Conservation (phyloP, 1,140 invertebrate species). For the Metopolophium dirhodum region DNA sequence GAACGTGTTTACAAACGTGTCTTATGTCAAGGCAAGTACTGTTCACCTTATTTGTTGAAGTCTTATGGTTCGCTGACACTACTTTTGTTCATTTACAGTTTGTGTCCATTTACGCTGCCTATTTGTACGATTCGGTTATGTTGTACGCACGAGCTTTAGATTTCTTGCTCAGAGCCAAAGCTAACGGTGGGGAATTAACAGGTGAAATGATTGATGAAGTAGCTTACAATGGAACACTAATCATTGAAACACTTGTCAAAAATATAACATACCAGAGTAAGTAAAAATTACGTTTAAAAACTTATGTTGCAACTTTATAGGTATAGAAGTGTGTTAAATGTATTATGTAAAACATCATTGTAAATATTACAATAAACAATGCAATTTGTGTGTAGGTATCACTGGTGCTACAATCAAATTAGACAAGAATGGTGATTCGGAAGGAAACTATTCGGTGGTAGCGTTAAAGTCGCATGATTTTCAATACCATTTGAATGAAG, state of each 20-base stretch:
- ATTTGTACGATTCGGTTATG: constrained; percentile 94
- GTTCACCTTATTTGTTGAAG: neutral
- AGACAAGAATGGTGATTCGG: constrained; percentile 91
- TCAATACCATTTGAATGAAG: constrained; percentile 59
- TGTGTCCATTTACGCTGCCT: constrained; percentile 91
- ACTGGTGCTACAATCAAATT: constrained; percentile 89
- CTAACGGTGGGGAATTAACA: constrained; percentile 66
- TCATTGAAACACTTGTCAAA: constrained; percentile 80
- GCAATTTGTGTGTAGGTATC: constrained; percentile 73
- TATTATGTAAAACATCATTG: neutral
- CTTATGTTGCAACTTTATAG: neutral
- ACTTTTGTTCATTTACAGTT: constrained; percentile 67
- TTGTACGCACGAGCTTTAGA: constrained; percentile 88
- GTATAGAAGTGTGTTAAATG: neutral
- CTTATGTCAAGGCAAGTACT: constrained; percentile 18
- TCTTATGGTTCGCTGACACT: neutral
- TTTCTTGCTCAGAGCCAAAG: constrained; percentile 68
- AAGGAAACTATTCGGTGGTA: constrained; percentile 95
- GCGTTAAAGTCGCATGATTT: constrained; percentile 70
- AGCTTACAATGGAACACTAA: constrained; percentile 77
- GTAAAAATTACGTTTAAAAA: constrained; percentile 61
- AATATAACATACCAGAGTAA: constrained; percentile 81
- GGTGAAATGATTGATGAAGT: constrained; percentile 73
- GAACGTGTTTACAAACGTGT: constrained; percentile 62
- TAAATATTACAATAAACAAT: neutral